Percentiles rank a stretch among this genome's conserved stretches.
Conservation (phyloP, 2,888 invertebrate genomes). For the Crematogaster levior region DNA sequence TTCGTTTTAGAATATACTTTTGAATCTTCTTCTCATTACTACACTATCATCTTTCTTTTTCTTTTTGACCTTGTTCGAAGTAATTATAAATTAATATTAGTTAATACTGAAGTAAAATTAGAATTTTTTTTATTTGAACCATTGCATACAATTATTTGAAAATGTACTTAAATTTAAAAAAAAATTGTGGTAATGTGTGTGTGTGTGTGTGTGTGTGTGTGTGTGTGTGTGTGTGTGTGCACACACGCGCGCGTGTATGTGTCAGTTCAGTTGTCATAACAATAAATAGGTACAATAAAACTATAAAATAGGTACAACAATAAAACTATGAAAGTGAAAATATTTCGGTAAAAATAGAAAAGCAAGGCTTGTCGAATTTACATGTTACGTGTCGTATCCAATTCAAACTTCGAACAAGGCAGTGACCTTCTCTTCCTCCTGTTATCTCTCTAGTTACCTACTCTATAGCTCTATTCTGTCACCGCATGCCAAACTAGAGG, state of each 20-base stretch:
- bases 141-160: not conserved
- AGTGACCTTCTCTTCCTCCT: conserved; percentile 52
- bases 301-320: not conserved
- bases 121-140: not conserved
- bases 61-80: conserved; percentile 61
- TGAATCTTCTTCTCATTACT: conserved; percentile 57
- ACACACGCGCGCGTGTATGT: too few species aligned
- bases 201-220: too few species aligned
- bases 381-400: not conserved
- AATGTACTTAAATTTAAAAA: not conserved
- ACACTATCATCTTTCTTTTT: conserved; percentile 55
- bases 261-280: not conserved
- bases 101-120: not conserved
- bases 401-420: conserved; percentile 60
- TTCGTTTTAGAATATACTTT: conserved; percentile 63
- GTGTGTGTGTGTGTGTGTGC: too few species aligned
- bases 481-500: conserved; percentile 77
- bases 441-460: conserved; percentile 71
- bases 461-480: conserved; percentile 77
- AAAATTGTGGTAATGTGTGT: not conserved
- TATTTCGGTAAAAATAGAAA: not conserved
- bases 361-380: not conserved
- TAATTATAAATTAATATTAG: not conserved
- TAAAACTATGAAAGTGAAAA: not conserved
- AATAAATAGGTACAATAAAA: too few species aligned